Evolutionary conservation across 2,888 invertebrate species (phyloP).

Genomic region (Parascotia fuliginaria): DNA sequence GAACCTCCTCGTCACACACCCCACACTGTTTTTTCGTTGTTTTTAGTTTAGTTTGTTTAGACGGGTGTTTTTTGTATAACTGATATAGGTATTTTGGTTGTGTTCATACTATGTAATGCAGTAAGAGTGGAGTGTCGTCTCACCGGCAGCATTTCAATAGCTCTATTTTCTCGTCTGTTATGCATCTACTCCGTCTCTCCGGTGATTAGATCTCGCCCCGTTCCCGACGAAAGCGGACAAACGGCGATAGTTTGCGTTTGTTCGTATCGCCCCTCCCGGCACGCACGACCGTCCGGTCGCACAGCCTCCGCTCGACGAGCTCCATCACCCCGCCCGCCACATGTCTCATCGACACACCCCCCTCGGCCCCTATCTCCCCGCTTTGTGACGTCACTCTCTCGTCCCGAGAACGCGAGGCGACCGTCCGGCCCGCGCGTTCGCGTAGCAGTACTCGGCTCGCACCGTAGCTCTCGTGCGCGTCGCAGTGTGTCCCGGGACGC

Average conservation of each 20-base stretch:
- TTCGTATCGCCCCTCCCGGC: slow-evolving; percentile 42
- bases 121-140: slow-evolving; percentile 60
- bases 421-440: slow-evolving; percentile 50
- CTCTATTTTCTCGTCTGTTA: slow-evolving; percentile 69
- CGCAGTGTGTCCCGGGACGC: slow-evolving; percentile 6
- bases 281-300: slow-evolving; percentile 47
- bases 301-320: slow-evolving; percentile 41
- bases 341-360: slow-evolving; percentile 22
- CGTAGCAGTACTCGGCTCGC: slow-evolving; percentile 55
- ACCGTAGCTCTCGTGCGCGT: slow-evolving; percentile 44
- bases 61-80: slow-evolving; percentile 1
- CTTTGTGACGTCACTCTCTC: slow-evolving; percentile 54
- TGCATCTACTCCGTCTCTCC: slow-evolving; percentile 68
- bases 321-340: slow-evolving; percentile 6
- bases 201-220: slow-evolving; percentile 44
- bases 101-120: background rate
- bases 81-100: background rate
- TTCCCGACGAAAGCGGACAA: slow-evolving; percentile 30
- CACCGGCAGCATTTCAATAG: slow-evolving; percentile 61
- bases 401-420: slow-evolving; percentile 41
- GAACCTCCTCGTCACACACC: background rate
- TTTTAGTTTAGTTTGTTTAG: background rate
- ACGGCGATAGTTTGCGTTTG: slow-evolving; percentile 30
- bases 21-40: background rate
- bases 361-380: slow-evolving; percentile 47